Evolutionary conservation across 2,797 vertebrate genomes (phyloP), one percentile per base, ranked within the genome.

Genomic region (Oreochromis grahami): DNA sequence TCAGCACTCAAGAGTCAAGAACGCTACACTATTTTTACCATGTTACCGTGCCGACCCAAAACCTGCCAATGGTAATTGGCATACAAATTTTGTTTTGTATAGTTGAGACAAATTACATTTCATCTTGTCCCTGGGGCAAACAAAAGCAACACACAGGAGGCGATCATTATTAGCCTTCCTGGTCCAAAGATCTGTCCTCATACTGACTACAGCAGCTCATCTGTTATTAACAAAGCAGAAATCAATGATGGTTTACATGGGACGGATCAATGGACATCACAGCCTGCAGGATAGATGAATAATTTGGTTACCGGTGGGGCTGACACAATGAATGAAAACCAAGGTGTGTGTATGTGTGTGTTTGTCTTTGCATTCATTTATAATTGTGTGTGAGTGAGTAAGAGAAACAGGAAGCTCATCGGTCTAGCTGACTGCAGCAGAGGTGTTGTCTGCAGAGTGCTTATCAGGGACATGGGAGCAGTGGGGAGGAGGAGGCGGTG

Each of bases 181-280:
- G 29, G 52, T 77, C 50, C 76, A 24, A 29, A 83, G 24, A 53
- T 21, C 19, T 43, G 78, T 81, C 77, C 26, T 82, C 82, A 13
- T 45, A 2, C 77, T 24, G 78, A 84, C 81, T 58, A 65, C 36
- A 78, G 86, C 21, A 63, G 34, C 79, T 90, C 78, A 52, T 78
- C 72, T 89, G 77, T 85, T 88, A 89, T 92, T 91, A 94, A 87
- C 88, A 82, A 85, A 92, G 79, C 74, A 87, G 32, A 82, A 90
- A 94, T 94, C 93, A 74, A 90, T 94, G 82, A 60, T 70, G 83
- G 87, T 91, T 92, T 91, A 90, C 90, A 86, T 72, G 53, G 32
- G 77, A 65, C 6, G 34, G 83, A 93, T 94, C 91, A 80, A 92
- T 91, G 77, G 55, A 82, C 81, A 63, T 50, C 82, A 84, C 13